Percentiles rank a stretch among this genome's conserved stretches.
phyloP scores from a whole-genome alignment of 2,113 vertebrate species.

The Pygoscelis antarcticus region DNA sequence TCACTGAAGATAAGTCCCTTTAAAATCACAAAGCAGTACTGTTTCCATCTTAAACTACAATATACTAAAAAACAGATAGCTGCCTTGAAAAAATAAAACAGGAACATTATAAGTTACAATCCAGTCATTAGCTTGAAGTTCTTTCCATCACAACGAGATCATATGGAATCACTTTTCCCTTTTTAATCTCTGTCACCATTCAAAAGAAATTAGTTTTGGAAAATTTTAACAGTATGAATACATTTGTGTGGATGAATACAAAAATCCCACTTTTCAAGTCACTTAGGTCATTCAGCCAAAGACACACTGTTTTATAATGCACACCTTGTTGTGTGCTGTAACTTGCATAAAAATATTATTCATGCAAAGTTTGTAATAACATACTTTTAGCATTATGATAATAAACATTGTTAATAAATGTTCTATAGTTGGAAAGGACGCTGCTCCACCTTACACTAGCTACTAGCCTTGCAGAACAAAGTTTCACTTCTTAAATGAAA shows the following conservation, averaged over 20 bases:
- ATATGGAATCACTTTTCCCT: not conserved
- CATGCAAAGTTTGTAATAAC: slow-evolving; percentile 59
- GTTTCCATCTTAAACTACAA: not conserved
- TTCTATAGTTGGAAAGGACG: slow-evolving; percentile 24
- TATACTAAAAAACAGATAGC: not conserved
- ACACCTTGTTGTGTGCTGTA: slow-evolving; percentile 64
- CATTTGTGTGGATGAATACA: slow-evolving; percentile 3
- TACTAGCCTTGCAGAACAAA: slow-evolving; percentile 53
- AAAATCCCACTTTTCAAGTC: slow-evolving; percentile 57
- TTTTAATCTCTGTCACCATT: not conserved
- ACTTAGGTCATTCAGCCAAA: slow-evolving; percentile 10
- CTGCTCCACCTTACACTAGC: slow-evolving; percentile 2
- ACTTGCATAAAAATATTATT: slow-evolving; percentile 67
- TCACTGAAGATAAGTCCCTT: not conserved
- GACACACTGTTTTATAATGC: slow-evolving; percentile 17
- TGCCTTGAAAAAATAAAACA: not conserved
- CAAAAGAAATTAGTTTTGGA: slow-evolving; percentile 6
- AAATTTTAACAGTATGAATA: slow-evolving; percentile 44
- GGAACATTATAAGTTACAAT: not conserved
- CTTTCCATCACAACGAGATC: not conserved
- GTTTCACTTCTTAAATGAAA: slow-evolving; percentile 15
- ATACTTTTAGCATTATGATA: slow-evolving; percentile 67
- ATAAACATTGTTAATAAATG: slow-evolving; percentile 73
- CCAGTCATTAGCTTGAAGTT: not conserved
- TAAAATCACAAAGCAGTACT: not conserved